Evolutionary conservation across 1,140 invertebrate genomes (phyloP).

Genomic region (Coenobita brevimanus): DNA sequence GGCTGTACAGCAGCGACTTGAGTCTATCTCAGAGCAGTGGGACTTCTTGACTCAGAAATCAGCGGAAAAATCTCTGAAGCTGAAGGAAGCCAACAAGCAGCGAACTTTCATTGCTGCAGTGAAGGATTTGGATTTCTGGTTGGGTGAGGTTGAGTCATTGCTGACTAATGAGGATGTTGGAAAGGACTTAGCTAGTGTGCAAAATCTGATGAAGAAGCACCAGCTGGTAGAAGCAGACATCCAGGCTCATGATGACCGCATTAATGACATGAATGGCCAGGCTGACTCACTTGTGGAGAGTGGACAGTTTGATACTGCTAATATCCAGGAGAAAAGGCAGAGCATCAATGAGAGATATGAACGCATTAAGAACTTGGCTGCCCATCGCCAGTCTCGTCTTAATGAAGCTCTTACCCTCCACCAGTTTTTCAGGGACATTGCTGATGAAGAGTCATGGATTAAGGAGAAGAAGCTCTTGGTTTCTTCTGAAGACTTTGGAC

Average conservation of each 20-base stretch:
- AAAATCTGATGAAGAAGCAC: slow-evolving; percentile 99
- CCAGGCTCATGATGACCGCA: slow-evolving; percentile 90
- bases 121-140: slow-evolving; percentile 99
- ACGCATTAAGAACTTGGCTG: slow-evolving; percentile 92
- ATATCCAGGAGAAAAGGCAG: slow-evolving; percentile 93
- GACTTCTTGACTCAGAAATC: slow-evolving; percentile 98
- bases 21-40: slow-evolving; percentile 98
- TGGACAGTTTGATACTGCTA: slow-evolving; percentile 94
- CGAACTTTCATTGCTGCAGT: slow-evolving; percentile 99
- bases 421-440: slow-evolving; percentile 99
- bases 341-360: slow-evolving; percentile 96
- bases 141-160: slow-evolving; percentile 96
- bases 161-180: slow-evolving; percentile 97
- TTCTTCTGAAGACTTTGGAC: slow-evolving; percentile 97
- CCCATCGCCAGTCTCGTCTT: slow-evolving; percentile 90
- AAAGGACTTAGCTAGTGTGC: slow-evolving; percentile 98
- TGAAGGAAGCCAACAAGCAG: slow-evolving; percentile 99
- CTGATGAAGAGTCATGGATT: slow-evolving; percentile 99
- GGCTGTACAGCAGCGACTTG: slow-evolving; percentile 90
- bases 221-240: slow-evolving; percentile 89
- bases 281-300: slow-evolving; percentile 95
- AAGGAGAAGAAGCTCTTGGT: slow-evolving; percentile 99
- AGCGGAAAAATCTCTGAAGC: slow-evolving; percentile 96
- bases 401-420: slow-evolving; percentile 97
- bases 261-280: slow-evolving; percentile 87